Evolutionary conservation across 2,797 vertebrate species (phyloP).

Genomic region (Coilia nasus): DNA sequence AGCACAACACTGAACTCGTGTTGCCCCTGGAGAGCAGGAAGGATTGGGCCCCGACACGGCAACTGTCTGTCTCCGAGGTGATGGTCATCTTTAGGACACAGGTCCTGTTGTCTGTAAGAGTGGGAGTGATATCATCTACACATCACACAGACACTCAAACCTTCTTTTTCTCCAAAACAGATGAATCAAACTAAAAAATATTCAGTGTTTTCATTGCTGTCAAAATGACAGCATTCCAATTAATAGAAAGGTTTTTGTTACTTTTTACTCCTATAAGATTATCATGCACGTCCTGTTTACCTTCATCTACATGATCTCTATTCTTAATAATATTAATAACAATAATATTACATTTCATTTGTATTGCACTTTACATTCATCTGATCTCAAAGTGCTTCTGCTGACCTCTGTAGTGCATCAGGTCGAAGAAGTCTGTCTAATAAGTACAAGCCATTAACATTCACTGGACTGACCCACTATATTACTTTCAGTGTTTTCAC

Average conservation of each 20-base stretch:
- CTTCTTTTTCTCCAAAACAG: not conserved
- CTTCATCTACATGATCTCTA: not conserved
- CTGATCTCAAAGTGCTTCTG: not conserved
- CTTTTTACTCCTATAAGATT: not conserved
- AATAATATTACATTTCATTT: no score
- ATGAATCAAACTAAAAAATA: not conserved
- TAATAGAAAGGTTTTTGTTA: not conserved
- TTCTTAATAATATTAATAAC: not conserved
- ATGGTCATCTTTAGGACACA: conserved; percentile 75
- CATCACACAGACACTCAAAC: conserved; percentile 32
- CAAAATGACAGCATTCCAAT: not conserved
- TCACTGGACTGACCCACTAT: not conserved
- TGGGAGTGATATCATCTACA: conserved; percentile 35
- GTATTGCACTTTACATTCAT: no score
- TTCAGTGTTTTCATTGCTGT: not conserved
- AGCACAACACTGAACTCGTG: conserved; percentile 74
- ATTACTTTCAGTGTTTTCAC: not conserved
- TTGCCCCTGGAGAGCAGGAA: conserved; percentile 73
- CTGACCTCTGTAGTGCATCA: not conserved
- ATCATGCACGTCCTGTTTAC: not conserved
- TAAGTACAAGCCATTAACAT: not conserved
- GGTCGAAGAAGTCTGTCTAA: not conserved
- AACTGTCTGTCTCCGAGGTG: conserved; percentile 73
- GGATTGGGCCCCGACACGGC: conserved; percentile 76
- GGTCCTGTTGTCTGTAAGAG: conserved; percentile 67